A percentile compares a stretch with the other conserved stretches of the same genome.
Conservation (phyloP, 1,140 invertebrate species). For the Ylistrum balloti region DNA sequence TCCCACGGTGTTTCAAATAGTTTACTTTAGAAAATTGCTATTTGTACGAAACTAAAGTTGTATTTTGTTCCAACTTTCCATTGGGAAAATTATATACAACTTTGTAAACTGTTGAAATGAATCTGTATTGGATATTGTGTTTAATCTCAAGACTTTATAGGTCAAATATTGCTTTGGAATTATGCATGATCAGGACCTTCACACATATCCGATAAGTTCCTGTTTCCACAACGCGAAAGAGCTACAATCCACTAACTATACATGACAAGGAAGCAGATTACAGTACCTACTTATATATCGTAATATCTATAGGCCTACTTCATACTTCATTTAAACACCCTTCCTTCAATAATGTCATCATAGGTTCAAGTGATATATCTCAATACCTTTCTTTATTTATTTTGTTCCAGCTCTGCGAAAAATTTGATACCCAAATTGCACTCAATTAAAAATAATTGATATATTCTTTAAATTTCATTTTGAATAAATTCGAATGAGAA, state of each 20-base stretch:
- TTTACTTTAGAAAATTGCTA: conserved; percentile 22
- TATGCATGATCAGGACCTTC: conserved; percentile 21
- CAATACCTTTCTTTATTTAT: neutral
- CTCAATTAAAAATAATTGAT: conserved; percentile 40
- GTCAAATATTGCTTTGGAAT: conserved; percentile 25
- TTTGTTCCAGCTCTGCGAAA: neutral
- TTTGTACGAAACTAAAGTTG: conserved; percentile 28
- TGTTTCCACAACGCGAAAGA: neutral
- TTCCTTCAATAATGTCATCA: neutral
- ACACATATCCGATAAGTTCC: neutral
- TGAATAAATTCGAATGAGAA: neutral
- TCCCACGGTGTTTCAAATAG: neutral
- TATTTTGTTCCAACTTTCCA: neutral
- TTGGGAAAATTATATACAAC: neutral
- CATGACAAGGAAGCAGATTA: neutral
- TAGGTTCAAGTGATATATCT: neutral
- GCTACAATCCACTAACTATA: neutral
- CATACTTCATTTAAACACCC: neutral
- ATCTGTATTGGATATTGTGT: neutral
- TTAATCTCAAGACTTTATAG: neutral
- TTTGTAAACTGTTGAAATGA: neutral
- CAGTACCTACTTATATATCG: neutral
- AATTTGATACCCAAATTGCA: neutral
- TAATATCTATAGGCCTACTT: neutral
- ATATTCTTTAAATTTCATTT: neutral